These are phyloP conservation scores for Oryzias dopingdopingensis DNA, from an alignment of 2,797 vertebrate genomes.

Conservation along the genomic window DNA sequence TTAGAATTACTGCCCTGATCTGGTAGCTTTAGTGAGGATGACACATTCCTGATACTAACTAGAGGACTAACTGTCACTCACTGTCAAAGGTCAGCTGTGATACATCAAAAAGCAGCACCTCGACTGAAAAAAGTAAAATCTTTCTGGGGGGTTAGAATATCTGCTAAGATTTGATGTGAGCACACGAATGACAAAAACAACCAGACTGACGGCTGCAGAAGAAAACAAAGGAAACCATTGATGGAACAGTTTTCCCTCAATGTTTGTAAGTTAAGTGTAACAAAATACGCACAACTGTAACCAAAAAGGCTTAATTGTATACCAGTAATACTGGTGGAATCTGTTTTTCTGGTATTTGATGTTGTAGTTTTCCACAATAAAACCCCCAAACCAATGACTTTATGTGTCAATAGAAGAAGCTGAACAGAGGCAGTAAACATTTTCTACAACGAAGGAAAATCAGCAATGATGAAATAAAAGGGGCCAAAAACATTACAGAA, in stretches of 20 bases:
- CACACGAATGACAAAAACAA: slow-evolving; percentile 5
- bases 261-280: not conserved
- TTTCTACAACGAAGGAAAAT: not conserved
- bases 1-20: not conserved
- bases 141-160: not conserved
- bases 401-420: not conserved
- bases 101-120: slow-evolving; percentile 14
- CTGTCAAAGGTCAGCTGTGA: not conserved
- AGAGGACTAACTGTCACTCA: not conserved
- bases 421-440: not conserved
- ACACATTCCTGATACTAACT: no score
- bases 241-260: not conserved
- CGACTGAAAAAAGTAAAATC: slow-evolving; percentile 4
- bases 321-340: no score
- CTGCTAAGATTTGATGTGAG: not conserved
- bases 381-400: not conserved
- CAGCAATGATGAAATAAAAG: slow-evolving; percentile 16
- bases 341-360: no score
- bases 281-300: not conserved
- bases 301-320: not conserved
- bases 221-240: not conserved
- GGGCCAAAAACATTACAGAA: slow-evolving; percentile 1
- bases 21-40: not conserved
- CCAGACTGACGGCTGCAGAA: not conserved
- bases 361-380: not conserved